phyloP scores from a whole-genome alignment of 1,140 invertebrate genomes.

The Bombus balteatus region DNA sequence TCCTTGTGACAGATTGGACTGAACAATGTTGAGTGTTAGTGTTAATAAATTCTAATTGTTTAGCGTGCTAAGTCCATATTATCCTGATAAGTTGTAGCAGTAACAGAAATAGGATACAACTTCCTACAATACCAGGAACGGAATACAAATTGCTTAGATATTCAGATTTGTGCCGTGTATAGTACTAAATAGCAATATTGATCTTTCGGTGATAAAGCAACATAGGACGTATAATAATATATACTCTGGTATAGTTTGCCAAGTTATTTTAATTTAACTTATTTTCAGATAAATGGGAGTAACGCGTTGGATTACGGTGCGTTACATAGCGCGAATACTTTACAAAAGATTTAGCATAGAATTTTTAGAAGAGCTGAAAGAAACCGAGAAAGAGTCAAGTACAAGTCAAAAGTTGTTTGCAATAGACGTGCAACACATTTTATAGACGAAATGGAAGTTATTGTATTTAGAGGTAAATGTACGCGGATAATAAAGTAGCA shows the following conservation, averaged over 20 bases:
- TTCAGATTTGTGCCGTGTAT: not conserved
- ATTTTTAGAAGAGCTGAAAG: too few species aligned
- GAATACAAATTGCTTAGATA: conserved; percentile 23
- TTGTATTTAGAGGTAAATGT: too few species aligned
- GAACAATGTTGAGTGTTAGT: not conserved
- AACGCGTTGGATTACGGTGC: too few species aligned
- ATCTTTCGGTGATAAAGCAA: not conserved
- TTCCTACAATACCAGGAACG: not conserved
- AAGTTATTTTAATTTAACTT: too few species aligned
- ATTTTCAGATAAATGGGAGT: too few species aligned
- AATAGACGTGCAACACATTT: too few species aligned
- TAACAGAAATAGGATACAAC: not conserved
- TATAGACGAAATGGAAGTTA: too few species aligned
- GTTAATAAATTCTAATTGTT: conserved; percentile 31
- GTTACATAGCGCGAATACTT: too few species aligned
- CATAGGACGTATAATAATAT: not conserved
- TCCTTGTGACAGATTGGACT: not conserved
- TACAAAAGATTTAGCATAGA: too few species aligned
- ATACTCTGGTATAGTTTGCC: not conserved
- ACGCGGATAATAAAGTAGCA: too few species aligned
- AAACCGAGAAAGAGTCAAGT: not conserved
- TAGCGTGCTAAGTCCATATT: not conserved
- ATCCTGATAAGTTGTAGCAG: not conserved
- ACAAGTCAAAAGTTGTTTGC: too few species aligned
- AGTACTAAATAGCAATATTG: not conserved